phyloP scores from a whole-genome alignment of 1,140 invertebrate genomes.

The Nomia melanderi region DNA sequence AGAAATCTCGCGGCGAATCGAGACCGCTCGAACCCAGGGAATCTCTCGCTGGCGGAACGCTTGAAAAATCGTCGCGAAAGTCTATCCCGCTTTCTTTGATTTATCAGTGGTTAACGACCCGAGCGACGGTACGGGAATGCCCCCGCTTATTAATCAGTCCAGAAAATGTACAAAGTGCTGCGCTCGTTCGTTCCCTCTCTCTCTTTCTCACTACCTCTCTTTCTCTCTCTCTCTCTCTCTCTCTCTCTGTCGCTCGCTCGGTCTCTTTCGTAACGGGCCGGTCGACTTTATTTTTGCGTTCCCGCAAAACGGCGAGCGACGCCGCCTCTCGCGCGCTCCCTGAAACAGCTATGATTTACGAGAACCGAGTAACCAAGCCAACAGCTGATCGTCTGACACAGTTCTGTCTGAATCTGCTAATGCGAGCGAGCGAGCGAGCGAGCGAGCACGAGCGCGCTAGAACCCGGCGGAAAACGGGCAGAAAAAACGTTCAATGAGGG shows the following conservation, averaged over 20 bases:
- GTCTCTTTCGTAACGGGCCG: constrained; percentile 44
- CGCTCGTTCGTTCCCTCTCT: too few relatives aligned
- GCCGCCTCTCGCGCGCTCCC: neutral
- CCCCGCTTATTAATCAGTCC: constrained; percentile 52
- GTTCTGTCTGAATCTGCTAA: constrained; percentile 26
- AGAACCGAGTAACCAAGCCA: neutral
- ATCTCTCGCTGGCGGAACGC: neutral
- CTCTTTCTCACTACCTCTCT: too few relatives aligned
- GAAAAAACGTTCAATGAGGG: too few relatives aligned
- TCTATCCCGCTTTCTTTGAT: constrained; percentile 40
- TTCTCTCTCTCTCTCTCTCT: too few relatives aligned
- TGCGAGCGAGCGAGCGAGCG: neutral
- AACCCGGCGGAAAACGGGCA: too few relatives aligned
- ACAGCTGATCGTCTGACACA: constrained; percentile 36
- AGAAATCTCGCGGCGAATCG: neutral
- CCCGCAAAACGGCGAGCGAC: constrained; percentile 22
- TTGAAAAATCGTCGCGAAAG: constrained; percentile 8
- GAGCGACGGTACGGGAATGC: constrained; percentile 27
- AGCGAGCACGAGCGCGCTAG: too few relatives aligned
- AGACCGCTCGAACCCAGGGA: neutral
- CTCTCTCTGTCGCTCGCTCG: too few relatives aligned
- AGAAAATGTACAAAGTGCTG: constrained; percentile 52
- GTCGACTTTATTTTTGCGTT: constrained; percentile 44
- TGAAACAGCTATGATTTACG: constrained; percentile 19
- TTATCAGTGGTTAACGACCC: constrained; percentile 57